Conservation (phyloP, 2,113 vertebrate genomes). For the Oreotrochilus melanogaster region DNA sequence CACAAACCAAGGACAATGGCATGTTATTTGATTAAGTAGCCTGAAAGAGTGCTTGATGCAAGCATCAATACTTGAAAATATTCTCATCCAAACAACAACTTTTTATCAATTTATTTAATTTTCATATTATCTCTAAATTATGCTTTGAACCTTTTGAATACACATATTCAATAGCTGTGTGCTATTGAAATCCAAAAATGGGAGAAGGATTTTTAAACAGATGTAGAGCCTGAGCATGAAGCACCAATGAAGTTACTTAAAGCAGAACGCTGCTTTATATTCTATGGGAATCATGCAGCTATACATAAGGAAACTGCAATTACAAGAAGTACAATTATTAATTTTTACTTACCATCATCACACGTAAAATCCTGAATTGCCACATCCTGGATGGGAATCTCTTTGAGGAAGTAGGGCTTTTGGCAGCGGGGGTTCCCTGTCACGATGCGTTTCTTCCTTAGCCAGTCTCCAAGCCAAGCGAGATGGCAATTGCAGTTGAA, state of each 20-base stretch:
- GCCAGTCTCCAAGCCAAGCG: slow-evolving; percentile 96
- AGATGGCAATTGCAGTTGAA: slow-evolving; percentile 98
- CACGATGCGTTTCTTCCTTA: slow-evolving; percentile 95
- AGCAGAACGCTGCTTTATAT: neutral
- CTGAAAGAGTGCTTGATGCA: neutral
- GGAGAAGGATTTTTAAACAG: neutral
- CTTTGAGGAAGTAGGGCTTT: slow-evolving; percentile 96
- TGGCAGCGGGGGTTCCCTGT: slow-evolving; percentile 98
- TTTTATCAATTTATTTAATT: neutral
- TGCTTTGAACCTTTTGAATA: neutral
- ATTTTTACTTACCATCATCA: slow-evolving; percentile 87
- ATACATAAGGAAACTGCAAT: neutral
- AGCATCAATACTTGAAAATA: neutral
- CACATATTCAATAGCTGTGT: neutral
- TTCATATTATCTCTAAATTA: neutral
- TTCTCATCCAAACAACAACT: neutral
- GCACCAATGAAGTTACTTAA: neutral
- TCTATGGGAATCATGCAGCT: neutral
- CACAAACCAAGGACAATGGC: neutral
- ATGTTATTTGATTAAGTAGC: neutral
- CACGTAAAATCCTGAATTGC: slow-evolving; percentile 98
- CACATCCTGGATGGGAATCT: slow-evolving; percentile 98
- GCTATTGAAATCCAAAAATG: neutral
- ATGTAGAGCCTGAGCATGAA: neutral
- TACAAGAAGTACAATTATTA: neutral